Evolutionary conservation across 1,140 invertebrate species (phyloP).

Genomic region (Cotesia typhae): DNA sequence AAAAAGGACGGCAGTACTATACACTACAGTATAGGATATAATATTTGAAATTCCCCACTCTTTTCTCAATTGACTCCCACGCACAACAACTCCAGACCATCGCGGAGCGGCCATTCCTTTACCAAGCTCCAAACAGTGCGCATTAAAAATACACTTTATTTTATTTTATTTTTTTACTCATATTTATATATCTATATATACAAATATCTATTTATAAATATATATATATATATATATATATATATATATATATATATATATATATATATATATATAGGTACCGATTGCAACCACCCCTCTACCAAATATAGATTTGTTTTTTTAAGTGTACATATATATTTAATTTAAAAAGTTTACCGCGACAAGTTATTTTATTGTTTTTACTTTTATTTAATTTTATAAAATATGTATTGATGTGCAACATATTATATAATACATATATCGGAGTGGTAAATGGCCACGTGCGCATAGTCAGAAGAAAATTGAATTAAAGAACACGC

Average conservation of each 20-base stretch:
- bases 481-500: too few relatives aligned
- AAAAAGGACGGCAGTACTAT: background rate
- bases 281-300: constrained; percentile 49
- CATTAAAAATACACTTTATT: constrained; percentile 38
- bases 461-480: too few relatives aligned
- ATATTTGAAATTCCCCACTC: background rate
- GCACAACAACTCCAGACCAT: constrained; percentile 42
- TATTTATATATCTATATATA: background rate
- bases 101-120: constrained; percentile 61
- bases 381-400: too few relatives aligned
- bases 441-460: too few relatives aligned
- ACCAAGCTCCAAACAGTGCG: constrained; percentile 55
- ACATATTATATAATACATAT: too few relatives aligned
- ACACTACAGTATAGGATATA: too few relatives aligned
- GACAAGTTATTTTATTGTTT: too few relatives aligned
- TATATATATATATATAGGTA: too few relatives aligned
- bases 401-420: too few relatives aligned
- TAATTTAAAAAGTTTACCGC: too few relatives aligned
- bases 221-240: background rate
- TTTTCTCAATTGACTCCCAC: constrained; percentile 42
- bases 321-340: too few relatives aligned
- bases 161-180: background rate
- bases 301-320: constrained; percentile 24
- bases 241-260: too few relatives aligned
- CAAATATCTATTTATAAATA: constrained; percentile 10